phyloP scores from a whole-genome alignment of 1,140 invertebrate species.

The Cyrtorhinus lividipennis region DNA sequence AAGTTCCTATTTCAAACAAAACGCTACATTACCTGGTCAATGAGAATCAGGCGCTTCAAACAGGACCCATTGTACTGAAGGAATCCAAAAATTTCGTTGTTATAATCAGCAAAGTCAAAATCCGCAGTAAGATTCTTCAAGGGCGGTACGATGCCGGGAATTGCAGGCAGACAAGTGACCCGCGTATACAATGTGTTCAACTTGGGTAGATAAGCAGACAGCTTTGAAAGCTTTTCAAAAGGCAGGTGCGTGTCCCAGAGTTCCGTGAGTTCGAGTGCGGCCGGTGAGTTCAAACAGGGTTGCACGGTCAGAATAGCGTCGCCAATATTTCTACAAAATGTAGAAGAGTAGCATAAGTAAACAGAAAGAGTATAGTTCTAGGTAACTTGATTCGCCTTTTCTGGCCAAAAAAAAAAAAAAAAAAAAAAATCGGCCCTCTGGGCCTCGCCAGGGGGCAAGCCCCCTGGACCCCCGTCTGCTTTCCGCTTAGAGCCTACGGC shows the following conservation, averaged over 20 bases:
- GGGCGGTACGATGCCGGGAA: conserved; percentile 11
- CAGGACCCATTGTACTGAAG: conserved; percentile 16
- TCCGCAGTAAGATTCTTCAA: conserved; percentile 23
- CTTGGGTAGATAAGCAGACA: conserved; percentile 20
- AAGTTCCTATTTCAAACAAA: too few relatives aligned
- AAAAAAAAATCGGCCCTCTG: conserved; percentile 7
- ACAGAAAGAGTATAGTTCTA: too few relatives aligned
- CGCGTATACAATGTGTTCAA: conserved; percentile 24
- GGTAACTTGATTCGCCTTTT: too few relatives aligned
- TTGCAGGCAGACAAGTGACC: conserved; percentile 17
- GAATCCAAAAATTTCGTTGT: conserved; percentile 14
- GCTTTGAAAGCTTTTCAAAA: conserved; percentile 18
- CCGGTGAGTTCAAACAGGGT: neutral
- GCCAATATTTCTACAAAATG: conserved; percentile 24
- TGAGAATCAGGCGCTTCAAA: conserved; percentile 17
- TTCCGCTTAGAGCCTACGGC: too few relatives aligned
- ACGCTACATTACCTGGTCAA: conserved; percentile 25
- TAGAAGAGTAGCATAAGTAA: neutral
- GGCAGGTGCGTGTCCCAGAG: conserved; percentile 26
- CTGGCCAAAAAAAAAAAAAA: too few relatives aligned
- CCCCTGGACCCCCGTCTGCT: too few relatives aligned
- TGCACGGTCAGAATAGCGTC: conserved; percentile 24
- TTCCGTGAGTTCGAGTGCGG: conserved; percentile 22
- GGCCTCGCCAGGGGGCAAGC: neutral
- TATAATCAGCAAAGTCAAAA: conserved; percentile 23